These are phyloP conservation scores for Watsonalla cultraria DNA, from an alignment of 2,888 invertebrate species.

Conservation along the genomic window DNA sequence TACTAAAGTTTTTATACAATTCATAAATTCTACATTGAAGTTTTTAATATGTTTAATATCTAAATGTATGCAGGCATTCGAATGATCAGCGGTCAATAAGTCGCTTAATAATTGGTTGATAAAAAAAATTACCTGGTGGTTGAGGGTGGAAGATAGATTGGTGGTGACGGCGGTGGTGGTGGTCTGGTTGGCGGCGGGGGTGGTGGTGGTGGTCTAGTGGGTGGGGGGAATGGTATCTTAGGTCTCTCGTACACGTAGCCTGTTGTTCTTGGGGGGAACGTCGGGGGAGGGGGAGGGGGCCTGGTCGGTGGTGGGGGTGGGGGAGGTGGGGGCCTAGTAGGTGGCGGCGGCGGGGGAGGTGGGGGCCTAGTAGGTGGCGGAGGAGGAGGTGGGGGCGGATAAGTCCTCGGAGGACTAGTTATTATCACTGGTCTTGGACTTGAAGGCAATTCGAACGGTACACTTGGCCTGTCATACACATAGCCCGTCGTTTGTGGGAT, in stretches of 20 bases:
- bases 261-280: constrained; percentile 5
- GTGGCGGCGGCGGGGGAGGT: not conserved
- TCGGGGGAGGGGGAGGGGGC: constrained; percentile 10
- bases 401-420: not conserved
- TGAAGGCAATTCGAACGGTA: constrained; percentile 23
- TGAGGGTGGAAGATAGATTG: constrained; percentile 18
- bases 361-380: constrained; percentile 22
- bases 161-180: constrained; percentile 21
- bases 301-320: constrained; percentile 17
- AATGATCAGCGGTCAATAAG: too few species aligned
- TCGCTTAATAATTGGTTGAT: not conserved
- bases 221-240: constrained; percentile 1
- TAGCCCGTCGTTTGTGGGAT: constrained; percentile 37
- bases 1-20: too few species aligned
- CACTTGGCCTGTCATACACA: constrained; percentile 32
- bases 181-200: constrained; percentile 6
- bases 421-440: constrained; percentile 5
- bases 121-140: constrained; percentile 7
- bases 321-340: not conserved
- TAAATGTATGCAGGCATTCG: too few species aligned
- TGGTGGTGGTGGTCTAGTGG: not conserved
- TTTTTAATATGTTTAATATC: too few species aligned
- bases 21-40: too few species aligned
- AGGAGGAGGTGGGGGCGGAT: constrained; percentile 14
- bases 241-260: constrained; percentile 5